Conservation (phyloP, 2,888 invertebrate species). For the Leptinotarsa rubiginosa region DNA sequence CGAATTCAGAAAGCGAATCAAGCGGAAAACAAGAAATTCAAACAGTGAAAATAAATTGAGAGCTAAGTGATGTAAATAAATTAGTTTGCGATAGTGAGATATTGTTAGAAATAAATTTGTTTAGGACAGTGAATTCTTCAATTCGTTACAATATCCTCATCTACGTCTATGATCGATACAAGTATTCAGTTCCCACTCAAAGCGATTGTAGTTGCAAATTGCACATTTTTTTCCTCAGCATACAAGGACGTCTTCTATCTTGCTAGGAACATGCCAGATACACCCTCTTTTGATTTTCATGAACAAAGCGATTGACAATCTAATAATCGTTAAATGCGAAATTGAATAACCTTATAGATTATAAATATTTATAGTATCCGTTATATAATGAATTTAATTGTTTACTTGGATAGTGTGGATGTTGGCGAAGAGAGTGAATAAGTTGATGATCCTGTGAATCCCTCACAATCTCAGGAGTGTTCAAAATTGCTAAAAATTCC, state of each 20-base stretch:
- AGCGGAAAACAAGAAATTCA: too few species aligned
- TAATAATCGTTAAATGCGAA: conserved; percentile 21
- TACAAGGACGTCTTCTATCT: conserved; percentile 31
- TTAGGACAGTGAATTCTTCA: too few species aligned
- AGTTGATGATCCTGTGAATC: neutral
- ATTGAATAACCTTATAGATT: conserved; percentile 21
- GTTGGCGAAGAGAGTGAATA: neutral
- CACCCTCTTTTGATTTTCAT: conserved; percentile 19
- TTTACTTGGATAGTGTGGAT: neutral
- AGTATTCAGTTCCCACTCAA: conserved; percentile 28
- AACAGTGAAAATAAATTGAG: too few species aligned
- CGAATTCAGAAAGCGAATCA: too few species aligned
- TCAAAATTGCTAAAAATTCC: neutral
- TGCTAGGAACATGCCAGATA: conserved; percentile 14
- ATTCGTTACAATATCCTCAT: too few species aligned
- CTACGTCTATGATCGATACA: conserved; percentile 20
- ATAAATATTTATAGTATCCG: conserved; percentile 7
- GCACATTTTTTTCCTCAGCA: conserved; percentile 24
- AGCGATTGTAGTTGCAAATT: conserved; percentile 38
- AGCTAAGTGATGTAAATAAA: too few species aligned
- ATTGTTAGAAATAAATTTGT: too few species aligned
- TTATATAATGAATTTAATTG: conserved; percentile 16
- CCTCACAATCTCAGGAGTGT: neutral
- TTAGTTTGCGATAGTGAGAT: too few species aligned
- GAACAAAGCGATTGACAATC: conserved; percentile 21